Evolutionary conservation across 2,113 vertebrate genomes (phyloP).

Genomic region (Strix aluco): DNA sequence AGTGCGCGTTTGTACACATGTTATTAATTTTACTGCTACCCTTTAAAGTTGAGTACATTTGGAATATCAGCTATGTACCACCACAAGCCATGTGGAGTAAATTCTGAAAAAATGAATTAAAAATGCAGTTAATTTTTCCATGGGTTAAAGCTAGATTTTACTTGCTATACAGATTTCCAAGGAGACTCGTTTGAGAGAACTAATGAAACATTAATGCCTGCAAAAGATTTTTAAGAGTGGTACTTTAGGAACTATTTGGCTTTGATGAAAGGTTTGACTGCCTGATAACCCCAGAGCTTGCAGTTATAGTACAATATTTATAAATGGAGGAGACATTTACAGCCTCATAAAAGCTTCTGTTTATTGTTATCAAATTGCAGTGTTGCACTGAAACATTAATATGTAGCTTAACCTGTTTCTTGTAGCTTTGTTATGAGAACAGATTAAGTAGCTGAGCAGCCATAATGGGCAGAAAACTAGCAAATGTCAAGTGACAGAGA

Average conservation of each 20-base stretch:
- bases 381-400: constrained; percentile 54
- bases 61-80: not conserved
- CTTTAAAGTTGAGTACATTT: not conserved
- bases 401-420: constrained; percentile 45
- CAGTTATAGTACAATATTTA: constrained; percentile 67
- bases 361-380: constrained; percentile 66
- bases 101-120: constrained; percentile 17
- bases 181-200: constrained; percentile 43
- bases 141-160: not conserved
- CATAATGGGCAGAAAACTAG: not conserved
- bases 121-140: constrained; percentile 48
- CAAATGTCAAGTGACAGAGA: not conserved
- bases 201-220: constrained; percentile 66
- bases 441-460: constrained; percentile 9
- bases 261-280: constrained; percentile 64
- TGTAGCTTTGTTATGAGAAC: not conserved
- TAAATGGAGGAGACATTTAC: constrained; percentile 65
- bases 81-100: not conserved
- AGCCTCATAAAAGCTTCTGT: constrained; percentile 61
- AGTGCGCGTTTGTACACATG: not conserved
- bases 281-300: constrained; percentile 59
- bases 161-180: constrained; percentile 33
- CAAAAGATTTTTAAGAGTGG: constrained; percentile 59
- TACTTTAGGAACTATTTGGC: constrained; percentile 65
- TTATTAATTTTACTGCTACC: not conserved